Evolutionary conservation across 2,797 vertebrate genomes (phyloP).

Genomic region (Channa striata): DNA sequence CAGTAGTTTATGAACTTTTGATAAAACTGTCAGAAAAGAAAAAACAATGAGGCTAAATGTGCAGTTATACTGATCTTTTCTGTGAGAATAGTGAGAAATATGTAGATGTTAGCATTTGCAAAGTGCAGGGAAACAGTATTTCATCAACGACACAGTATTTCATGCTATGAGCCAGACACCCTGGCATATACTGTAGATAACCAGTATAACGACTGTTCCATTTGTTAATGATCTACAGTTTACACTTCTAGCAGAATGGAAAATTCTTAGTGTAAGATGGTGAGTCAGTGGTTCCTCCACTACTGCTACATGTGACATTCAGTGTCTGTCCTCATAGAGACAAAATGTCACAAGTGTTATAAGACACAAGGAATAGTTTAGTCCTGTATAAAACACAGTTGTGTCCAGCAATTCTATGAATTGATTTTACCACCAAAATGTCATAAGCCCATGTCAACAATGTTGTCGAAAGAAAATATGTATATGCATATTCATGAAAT

Average conservation of each 20-base stretch:
- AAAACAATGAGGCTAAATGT: constrained; percentile 3
- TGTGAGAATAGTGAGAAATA: background rate
- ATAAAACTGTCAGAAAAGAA: background rate
- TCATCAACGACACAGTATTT: background rate
- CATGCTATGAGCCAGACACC: constrained; percentile 10
- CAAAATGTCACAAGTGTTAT: background rate
- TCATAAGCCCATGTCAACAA: background rate
- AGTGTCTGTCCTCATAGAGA: background rate
- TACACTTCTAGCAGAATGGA: constrained; percentile 33
- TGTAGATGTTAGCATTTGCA: background rate
- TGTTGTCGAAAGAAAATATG: background rate
- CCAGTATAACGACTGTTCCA: constrained; percentile 17
- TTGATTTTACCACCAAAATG: background rate
- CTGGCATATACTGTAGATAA: constrained; percentile 22
- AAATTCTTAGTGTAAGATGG: constrained; percentile 34
- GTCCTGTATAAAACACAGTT: no score
- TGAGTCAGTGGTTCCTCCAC: constrained; percentile 44
- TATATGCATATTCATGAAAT: background rate
- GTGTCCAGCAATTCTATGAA: no score
- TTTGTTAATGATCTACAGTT: constrained; percentile 61
- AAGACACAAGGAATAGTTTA: background rate
- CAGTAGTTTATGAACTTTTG: background rate
- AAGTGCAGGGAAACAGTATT: no score
- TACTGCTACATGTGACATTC: constrained; percentile 4
- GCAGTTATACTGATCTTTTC: background rate